A percentile compares a stretch with the other conserved stretches of the same genome.
Conservation (phyloP, 2,888 invertebrate genomes). For the Trachelus tabidus region DNA sequence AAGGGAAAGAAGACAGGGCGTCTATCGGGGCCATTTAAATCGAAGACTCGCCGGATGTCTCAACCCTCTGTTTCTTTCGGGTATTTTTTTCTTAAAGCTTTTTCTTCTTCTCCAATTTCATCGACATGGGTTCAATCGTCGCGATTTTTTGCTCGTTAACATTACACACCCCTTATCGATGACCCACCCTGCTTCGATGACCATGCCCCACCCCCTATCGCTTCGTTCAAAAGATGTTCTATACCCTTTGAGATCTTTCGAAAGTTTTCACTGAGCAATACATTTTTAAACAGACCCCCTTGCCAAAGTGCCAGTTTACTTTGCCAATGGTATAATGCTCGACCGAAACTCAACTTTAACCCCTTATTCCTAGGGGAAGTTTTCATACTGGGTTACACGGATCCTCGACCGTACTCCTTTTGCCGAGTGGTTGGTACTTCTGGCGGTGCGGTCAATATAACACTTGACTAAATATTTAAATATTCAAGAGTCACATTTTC, state of each 20-base stretch:
- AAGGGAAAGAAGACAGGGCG: background rate
- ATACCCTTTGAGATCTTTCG: background rate
- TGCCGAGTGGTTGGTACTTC: constrained; percentile 1
- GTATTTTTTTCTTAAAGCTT: background rate
- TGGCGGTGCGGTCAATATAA: constrained; percentile 33
- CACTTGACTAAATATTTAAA: constrained; percentile 39
- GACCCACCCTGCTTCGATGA: background rate
- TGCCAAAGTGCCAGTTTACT: constrained; percentile 22
- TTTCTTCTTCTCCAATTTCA: background rate
- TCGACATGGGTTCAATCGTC: background rate
- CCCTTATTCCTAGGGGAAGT: constrained; percentile 2
- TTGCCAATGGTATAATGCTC: constrained; percentile 25
- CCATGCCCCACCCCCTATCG: background rate
- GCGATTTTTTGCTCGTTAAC: background rate
- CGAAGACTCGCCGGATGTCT: background rate
- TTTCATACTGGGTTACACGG: constrained; percentile 27
- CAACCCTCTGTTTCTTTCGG: background rate
- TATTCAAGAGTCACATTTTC: constrained; percentile 37
- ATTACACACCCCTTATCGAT: background rate
- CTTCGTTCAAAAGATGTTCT: background rate
- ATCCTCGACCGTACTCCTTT: constrained; percentile 18
- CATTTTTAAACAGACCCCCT: constrained; percentile 17
- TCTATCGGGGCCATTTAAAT: background rate
- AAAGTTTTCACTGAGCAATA: constrained; percentile 8
- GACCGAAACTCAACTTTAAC: constrained; percentile 29